Percentiles rank a stretch among this genome's conserved stretches.
These are phyloP conservation scores for Apolygus lucorum DNA, from an alignment of 1,140 invertebrate species.

Conservation along the genomic window DNA sequence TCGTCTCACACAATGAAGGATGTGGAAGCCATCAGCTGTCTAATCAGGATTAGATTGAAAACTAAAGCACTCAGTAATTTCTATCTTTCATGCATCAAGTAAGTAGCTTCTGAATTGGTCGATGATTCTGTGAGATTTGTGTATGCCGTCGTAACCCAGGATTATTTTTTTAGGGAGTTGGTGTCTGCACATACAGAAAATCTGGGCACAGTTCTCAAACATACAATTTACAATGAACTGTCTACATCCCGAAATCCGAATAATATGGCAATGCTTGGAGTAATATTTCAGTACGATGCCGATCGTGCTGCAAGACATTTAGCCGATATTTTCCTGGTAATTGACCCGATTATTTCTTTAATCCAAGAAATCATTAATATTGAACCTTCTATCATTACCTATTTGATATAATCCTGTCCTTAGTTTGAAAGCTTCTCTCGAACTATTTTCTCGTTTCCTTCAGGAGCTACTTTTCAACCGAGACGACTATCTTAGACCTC, in stretches of 20 bases:
- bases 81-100: slow-evolving; percentile 75
- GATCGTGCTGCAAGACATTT: slow-evolving; percentile 66
- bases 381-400: slow-evolving; percentile 14
- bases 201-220: slow-evolving; percentile 74
- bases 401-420: too few species aligned
- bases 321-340: slow-evolving; percentile 65
- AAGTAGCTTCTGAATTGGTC: slow-evolving; percentile 35
- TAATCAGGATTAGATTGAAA: slow-evolving; percentile 87
- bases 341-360: background rate
- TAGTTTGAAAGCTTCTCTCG: too few species aligned
- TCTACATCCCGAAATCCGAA: slow-evolving; percentile 85
- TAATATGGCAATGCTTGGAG: slow-evolving; percentile 69
- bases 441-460: slow-evolving; percentile 35
- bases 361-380: slow-evolving; percentile 19
- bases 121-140: slow-evolving; percentile 10
- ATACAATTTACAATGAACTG: slow-evolving; percentile 91
- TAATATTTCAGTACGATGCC: slow-evolving; percentile 74
- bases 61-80: slow-evolving; percentile 85
- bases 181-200: slow-evolving; percentile 69
- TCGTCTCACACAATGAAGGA: slow-evolving; percentile 67
- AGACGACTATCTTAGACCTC: slow-evolving; percentile 80
- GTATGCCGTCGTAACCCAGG: too few species aligned
- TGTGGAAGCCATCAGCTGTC: slow-evolving; percentile 78
- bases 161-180: slow-evolving; percentile 53
- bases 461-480: slow-evolving; percentile 77